A percentile compares a stretch with the other conserved stretches of the same genome.
Evolutionary conservation across 2,797 vertebrate genomes (phyloP).

Genomic region (Diglossa cyanea): DNA sequence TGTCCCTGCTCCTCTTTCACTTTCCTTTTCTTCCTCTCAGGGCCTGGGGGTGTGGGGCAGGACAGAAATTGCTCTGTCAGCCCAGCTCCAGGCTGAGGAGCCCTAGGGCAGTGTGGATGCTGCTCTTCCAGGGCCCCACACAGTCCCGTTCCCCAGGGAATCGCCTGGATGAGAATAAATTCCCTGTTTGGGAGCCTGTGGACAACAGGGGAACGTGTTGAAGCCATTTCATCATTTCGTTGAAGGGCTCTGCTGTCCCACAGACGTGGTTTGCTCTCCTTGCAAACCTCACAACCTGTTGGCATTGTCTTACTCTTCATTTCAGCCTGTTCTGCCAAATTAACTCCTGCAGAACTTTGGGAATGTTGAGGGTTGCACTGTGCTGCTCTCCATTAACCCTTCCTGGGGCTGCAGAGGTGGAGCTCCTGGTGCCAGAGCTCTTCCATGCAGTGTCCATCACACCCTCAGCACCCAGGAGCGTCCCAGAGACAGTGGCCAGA

Average conservation of each 20-base stretch:
- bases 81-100: background rate
- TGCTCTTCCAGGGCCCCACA: background rate
- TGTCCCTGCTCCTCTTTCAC: background rate
- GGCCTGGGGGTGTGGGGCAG: background rate
- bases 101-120: background rate
- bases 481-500: fast-evolving
- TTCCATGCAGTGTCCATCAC: fast-evolving
- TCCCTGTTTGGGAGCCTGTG: background rate
- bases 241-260: background rate
- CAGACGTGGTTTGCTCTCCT: background rate
- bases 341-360: background rate
- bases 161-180: background rate
- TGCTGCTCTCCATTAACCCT: background rate
- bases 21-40: background rate
- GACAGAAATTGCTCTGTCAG: background rate
- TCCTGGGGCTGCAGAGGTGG: background rate
- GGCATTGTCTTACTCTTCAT: background rate
- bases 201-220: fast-evolving
- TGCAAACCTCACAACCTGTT: background rate
- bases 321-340: background rate
- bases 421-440: background rate
- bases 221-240: background rate
- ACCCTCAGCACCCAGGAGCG: background rate
- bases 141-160: background rate
- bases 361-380: fast-evolving